These are phyloP conservation scores for Neuroterus valhalla DNA, from an alignment of 1,140 invertebrate genomes.

Conservation along the genomic window DNA sequence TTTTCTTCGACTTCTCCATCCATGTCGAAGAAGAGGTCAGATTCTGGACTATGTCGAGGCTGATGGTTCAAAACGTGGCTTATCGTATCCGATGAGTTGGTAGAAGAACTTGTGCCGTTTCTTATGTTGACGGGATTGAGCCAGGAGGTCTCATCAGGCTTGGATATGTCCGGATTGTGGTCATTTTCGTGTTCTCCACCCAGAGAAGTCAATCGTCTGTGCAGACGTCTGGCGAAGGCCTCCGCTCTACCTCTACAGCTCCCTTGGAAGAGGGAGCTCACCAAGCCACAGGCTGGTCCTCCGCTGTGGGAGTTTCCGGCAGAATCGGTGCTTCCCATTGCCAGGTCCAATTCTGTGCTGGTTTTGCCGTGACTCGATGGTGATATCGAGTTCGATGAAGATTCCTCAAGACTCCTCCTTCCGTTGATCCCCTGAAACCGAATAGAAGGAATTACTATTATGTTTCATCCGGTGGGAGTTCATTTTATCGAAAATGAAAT, in stretches of 20 bases:
- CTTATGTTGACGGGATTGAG: conserved; percentile 54
- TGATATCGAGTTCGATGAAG: conserved; percentile 51
- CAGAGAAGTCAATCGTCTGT: conserved; percentile 82
- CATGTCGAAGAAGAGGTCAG: conserved; percentile 78
- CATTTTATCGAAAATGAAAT: too few species aligned
- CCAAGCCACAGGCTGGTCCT: conserved; percentile 72
- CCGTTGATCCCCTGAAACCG: conserved; percentile 48
- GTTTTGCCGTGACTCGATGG: conserved; percentile 32
- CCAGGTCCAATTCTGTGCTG: conserved; percentile 30
- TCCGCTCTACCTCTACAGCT: conserved; percentile 86
- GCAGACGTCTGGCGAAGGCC: conserved; percentile 85
- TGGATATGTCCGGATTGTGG: conserved; percentile 41
- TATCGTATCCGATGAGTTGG: conserved; percentile 31
- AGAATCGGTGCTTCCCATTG: conserved; percentile 64
- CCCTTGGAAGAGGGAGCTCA: conserved; percentile 77
- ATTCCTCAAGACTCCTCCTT: conserved; percentile 40
- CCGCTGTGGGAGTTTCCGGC: conserved; percentile 52
- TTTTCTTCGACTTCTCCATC: conserved; percentile 77
- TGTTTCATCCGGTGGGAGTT: not conserved
- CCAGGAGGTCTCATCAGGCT: conserved; percentile 60
- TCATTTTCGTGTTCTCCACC: conserved; percentile 71
- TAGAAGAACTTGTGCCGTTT: conserved; percentile 69
- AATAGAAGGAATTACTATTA: not conserved
- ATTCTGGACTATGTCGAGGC: conserved; percentile 69
- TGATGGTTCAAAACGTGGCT: conserved; percentile 64